Evolutionary conservation across 2,797 vertebrate genomes (phyloP).

Genomic region (Phoxinus dragarum): DNA sequence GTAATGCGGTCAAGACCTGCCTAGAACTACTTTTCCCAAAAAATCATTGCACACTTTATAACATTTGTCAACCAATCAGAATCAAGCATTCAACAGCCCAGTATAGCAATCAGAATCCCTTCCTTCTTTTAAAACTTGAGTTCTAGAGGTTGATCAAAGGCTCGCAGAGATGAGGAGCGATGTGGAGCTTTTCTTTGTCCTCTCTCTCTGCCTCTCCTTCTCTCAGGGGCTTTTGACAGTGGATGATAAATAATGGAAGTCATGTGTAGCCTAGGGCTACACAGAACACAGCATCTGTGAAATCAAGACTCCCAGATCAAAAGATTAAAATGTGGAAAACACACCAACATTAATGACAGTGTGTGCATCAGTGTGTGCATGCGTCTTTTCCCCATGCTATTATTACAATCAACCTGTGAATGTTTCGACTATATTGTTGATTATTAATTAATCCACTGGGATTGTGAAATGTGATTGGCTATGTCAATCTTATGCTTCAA

Average conservation of each 20-base stretch:
- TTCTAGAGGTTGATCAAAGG: constrained; percentile 46
- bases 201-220: constrained; percentile 9
- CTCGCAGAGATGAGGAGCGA: constrained; percentile 11
- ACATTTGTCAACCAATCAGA: no score
- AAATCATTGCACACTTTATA: no score
- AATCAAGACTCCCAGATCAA: constrained; percentile 53
- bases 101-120: constrained; percentile 5
- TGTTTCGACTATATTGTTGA: neutral
- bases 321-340: constrained; percentile 43
- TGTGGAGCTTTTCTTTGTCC: constrained; percentile 22
- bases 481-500: neutral
- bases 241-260: constrained; percentile 57
- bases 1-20: no score
- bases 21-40: no score
- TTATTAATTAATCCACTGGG: neutral
- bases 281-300: constrained; percentile 42
- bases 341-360: constrained; percentile 11
- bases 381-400: neutral
- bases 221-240: constrained; percentile 34
- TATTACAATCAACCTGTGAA: constrained; percentile 13
- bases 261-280: constrained; percentile 47
- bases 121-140: constrained; percentile 40
- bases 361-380: neutral
- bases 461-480: neutral
- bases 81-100: no score